Evolutionary conservation across 2,113 vertebrate species (phyloP), one percentile per base, ranked within the genome.

Genomic region (Osmerus mordax): DNA sequence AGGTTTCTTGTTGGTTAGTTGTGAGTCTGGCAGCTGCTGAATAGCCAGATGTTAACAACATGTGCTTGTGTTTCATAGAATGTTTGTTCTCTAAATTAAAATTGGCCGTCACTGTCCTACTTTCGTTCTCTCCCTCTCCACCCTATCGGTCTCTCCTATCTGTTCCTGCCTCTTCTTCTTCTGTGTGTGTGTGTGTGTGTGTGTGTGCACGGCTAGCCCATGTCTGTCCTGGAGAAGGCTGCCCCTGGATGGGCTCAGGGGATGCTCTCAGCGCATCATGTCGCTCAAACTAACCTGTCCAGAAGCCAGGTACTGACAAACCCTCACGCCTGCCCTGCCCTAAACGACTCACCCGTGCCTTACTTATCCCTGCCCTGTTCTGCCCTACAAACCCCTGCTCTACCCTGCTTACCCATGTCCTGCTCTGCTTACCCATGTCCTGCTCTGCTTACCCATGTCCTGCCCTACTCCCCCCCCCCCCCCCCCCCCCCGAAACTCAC

Each of bases 281-380:
- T 99, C 90, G 96, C 96, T 84, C 96, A 98, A 94, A 98, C 96
- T 97, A 98, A 98, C 93, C 95, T 98, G 90, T 95, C 94, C 88
- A 94, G 92, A 94, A 98, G 95, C 92, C 97, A 99, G 96, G 96
- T 99, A 77, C 87, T 52, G 29, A 28, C 29, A 7, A 32, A 21
- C 52, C 54, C 59, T 69, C 61, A 14, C 5, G 3, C 62, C 28
- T 28, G 6, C 9, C 32, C 12, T 36, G 14, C 25, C 60, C 60
- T 62, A 28, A 25, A 21, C 25, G 5, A 5, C 18, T 29, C 62
- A 60, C 16, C 71, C 61, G 62, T 76, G 70, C 67, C 52, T 76
- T 54, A 70, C 65, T 51, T 79, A 51, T 25, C 25, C 52, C 54
- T 69, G 47, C 62, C 60, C 67, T 8, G 28, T 62, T 62, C 11